Evolutionary conservation across 1,140 invertebrate genomes (phyloP).

Genomic region (Laupala kohalensis): DNA sequence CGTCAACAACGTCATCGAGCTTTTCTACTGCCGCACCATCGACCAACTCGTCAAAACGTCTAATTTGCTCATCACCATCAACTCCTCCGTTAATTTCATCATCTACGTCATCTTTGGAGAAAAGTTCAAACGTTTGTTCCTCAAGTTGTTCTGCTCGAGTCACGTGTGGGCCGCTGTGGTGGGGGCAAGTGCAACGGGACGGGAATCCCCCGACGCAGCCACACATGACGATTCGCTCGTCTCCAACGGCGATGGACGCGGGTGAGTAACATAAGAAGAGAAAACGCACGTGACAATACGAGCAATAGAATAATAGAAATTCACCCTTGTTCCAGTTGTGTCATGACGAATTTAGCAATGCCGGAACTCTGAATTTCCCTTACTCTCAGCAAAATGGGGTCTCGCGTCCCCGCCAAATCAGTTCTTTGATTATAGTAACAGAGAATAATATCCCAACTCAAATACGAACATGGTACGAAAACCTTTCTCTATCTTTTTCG

Average conservation of each 20-base stretch:
- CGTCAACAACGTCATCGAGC: slow-evolving; percentile 76
- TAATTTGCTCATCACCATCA: slow-evolving; percentile 90
- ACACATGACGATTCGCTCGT: slow-evolving; percentile 67
- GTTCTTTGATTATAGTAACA: too few species aligned
- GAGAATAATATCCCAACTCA: too few species aligned
- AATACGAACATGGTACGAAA: too few species aligned
- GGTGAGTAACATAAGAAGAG: slow-evolving; percentile 28
- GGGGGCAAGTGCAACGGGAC: slow-evolving; percentile 23
- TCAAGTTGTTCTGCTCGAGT: slow-evolving; percentile 67
- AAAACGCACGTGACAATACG: too few species aligned
- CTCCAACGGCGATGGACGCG: slow-evolving; percentile 47
- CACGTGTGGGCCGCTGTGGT: slow-evolving; percentile 30
- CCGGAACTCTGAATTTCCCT: too few species aligned
- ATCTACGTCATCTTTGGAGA: slow-evolving; percentile 95
- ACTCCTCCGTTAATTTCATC: slow-evolving; percentile 93
- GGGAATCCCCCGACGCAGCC: slow-evolving; percentile 53
- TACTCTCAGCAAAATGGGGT: too few species aligned
- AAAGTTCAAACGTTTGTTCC: slow-evolving; percentile 84
- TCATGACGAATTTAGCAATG: too few species aligned
- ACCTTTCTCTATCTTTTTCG: too few species aligned
- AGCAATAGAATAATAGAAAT: too few species aligned
- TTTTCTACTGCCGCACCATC: slow-evolving; percentile 49
- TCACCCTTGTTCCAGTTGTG: too few species aligned
- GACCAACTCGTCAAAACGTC: slow-evolving; percentile 70
- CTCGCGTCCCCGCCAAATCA: too few species aligned